Base-by-base conservation (phyloP, 2,888 invertebrate species). In the Diloba caeruleocephala region DNA sequence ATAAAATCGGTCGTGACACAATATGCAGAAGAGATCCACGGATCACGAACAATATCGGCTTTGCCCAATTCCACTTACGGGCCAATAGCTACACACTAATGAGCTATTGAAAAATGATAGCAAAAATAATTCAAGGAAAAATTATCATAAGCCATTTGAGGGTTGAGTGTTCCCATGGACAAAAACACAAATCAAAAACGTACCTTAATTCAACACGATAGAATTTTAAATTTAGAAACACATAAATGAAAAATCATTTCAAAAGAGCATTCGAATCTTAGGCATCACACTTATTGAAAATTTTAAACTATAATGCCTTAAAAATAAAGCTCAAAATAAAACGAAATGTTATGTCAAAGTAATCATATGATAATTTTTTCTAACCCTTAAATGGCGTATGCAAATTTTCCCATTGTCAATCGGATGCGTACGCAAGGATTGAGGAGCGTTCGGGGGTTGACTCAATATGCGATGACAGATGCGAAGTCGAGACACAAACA, bases 51-150 rank as follows among this genome's bases (percentile, higher is more conserved):
- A 87, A 85, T 79, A 74, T 73, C 57, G 74, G 74, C 74, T 63
- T 61, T 71, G 76, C 84, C 81, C 84, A 78, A 85, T 71, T 79
- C 81, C 86, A 88, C 90, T 90, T 85, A 88, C 89, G 87, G 83
- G 53, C 81, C 87, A 78, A 81, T 88, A 84, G 85, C 81, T 84
- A 83, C 80, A 79, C 76, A 80, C 77, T 92, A 92, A 93, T 92
- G 90, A 92, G 89, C 92, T 91, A 92, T 93, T 92, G 93, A 93
- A 93, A 92, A 92, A 93, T 93, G 92, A 93, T 92, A 88, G 89
- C 86, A 87, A 90, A 92, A 90, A 90, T 91, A 86, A 89, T 90
- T 88, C 88, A 79, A 69, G 79, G 58, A 73, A 61, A 70, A 89
- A 92, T 92, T 92, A 88, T 82, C 92, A 92, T 92, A 91, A 88